These are phyloP conservation scores for Eublepharis macularius DNA, from an alignment of 2,113 vertebrate species.

Conservation along the genomic window DNA sequence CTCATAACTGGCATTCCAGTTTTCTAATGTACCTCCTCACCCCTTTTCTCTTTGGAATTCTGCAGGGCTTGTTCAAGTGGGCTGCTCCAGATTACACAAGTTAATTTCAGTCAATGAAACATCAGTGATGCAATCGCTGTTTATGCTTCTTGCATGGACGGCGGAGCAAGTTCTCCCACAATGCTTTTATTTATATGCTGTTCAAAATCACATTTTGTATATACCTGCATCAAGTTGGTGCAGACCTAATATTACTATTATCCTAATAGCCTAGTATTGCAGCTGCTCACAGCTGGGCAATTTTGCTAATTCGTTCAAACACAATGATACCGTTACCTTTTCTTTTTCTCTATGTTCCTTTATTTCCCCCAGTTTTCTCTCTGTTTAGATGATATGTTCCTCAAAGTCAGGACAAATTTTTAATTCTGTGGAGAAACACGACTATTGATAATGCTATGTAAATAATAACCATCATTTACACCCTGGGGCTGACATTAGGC, in stretches of 20 bases:
- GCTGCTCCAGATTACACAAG: background rate
- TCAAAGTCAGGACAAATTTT: background rate
- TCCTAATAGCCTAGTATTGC: too few relatives aligned
- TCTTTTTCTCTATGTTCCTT: background rate
- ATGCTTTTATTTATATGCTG: too few relatives aligned
- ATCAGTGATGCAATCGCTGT: background rate
- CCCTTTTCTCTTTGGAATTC: background rate
- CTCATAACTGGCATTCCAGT: background rate
- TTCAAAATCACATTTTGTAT: too few relatives aligned
- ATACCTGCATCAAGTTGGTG: too few relatives aligned
- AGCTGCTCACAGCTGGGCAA: too few relatives aligned
- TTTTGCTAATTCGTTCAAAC: too few relatives aligned
- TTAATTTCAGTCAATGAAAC: background rate
- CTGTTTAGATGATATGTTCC: background rate
- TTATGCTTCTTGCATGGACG: background rate
- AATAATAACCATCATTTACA: background rate
- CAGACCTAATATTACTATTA: too few relatives aligned
- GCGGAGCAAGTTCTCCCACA: too few relatives aligned
- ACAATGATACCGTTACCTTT: background rate
- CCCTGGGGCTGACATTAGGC: constrained; percentile 45
- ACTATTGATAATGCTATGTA: background rate
- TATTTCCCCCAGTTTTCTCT: background rate
- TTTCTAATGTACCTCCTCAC: background rate
- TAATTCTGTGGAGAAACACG: background rate
- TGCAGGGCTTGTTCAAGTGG: background rate